phyloP scores from a whole-genome alignment of 2,888 invertebrate species.

The Acanthoscelides obtectus region DNA sequence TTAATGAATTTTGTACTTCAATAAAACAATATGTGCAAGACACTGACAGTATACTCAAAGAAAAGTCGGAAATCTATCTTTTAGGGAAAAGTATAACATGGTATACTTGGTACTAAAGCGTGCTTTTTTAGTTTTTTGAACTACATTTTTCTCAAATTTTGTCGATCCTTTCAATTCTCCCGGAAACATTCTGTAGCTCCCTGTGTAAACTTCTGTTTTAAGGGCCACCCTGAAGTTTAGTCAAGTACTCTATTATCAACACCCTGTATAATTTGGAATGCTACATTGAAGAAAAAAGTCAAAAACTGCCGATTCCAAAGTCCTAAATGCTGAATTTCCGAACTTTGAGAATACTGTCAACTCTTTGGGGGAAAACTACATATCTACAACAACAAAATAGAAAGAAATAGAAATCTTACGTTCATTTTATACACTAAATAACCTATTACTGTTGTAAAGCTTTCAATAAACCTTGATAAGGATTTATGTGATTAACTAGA shows the following conservation, averaged over 20 bases:
- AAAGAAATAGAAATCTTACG: not conserved
- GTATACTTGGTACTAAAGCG: too few species aligned
- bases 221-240: too few species aligned
- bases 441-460: not conserved
- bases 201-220: too few species aligned
- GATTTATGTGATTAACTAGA: not conserved
- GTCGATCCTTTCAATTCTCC: too few species aligned
- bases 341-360: not conserved
- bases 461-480: not conserved
- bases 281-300: not conserved
- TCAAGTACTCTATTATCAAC: too few species aligned
- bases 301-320: not conserved
- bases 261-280: too few species aligned
- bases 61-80: too few species aligned
- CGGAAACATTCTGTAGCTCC: too few species aligned
- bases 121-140: too few species aligned
- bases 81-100: too few species aligned
- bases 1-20: not conserved
- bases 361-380: not conserved
- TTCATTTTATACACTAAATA: not conserved
- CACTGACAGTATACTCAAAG: not conserved
- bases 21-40: not conserved
- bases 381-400: not conserved
- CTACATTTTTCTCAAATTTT: too few species aligned
- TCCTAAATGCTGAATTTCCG: not conserved